phyloP scores from a whole-genome alignment of 1,140 invertebrate species.

The Maconellicoccus hirsutus region DNA sequence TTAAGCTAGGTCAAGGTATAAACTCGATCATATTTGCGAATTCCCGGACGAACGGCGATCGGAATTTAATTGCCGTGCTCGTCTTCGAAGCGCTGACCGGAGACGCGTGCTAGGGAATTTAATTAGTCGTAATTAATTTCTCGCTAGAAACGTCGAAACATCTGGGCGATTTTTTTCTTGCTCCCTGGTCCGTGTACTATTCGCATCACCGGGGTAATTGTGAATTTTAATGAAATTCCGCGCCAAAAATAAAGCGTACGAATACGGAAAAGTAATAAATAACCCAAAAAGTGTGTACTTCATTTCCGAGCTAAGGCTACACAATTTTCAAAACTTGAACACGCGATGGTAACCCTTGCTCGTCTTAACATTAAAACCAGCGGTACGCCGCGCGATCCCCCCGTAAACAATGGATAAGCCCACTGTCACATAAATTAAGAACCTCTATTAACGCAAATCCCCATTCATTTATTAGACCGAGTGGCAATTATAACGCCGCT shows the following conservation, averaged over 20 bases:
- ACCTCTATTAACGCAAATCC: slow-evolving; percentile 20
- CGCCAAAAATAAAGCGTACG: slow-evolving; percentile 11
- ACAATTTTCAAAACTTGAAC: neutral
- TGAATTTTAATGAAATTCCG: slow-evolving; percentile 5
- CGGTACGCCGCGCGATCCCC: neutral
- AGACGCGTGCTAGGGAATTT: no score
- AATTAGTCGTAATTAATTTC: no score
- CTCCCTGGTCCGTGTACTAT: no score
- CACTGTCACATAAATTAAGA: slow-evolving; percentile 22
- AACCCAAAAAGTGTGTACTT: slow-evolving; percentile 16
- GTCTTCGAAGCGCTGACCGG: no score
- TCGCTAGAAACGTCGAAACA: no score
- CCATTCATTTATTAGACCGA: slow-evolving; percentile 14
- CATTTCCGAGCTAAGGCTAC: slow-evolving; percentile 6
- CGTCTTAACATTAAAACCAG: slow-evolving; percentile 19
- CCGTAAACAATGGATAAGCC: slow-evolving; percentile 14
- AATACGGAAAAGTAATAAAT: slow-evolving; percentile 5
- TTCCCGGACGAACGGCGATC: no score
- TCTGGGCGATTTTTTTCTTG: no score
- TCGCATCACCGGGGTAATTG: no score
- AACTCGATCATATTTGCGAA: no score
- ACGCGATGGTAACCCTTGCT: slow-evolving; percentile 14
- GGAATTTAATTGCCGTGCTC: no score
- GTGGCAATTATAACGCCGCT: slow-evolving; percentile 16
- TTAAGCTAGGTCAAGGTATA: no score